phyloP scores from a whole-genome alignment of 2,888 invertebrate species.

The Muschampia staudingeri region DNA sequence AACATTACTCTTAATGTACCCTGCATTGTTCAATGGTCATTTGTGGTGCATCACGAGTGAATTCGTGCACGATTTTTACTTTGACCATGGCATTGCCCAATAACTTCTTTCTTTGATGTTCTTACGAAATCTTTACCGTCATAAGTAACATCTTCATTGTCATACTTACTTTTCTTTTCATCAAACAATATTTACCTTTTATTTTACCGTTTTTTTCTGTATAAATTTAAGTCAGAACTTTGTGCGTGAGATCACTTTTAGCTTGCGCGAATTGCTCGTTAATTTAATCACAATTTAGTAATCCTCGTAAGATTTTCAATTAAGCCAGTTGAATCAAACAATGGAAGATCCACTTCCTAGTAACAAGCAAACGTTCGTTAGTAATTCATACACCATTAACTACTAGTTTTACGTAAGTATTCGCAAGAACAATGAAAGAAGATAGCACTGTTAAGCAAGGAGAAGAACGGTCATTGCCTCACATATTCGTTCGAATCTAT shows the following conservation, averaged over 20 bases:
- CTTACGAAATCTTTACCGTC: constrained; percentile 71
- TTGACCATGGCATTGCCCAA: constrained; percentile 87
- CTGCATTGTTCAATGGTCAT: constrained; percentile 81
- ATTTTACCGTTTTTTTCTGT: not conserved
- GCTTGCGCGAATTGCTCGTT: not conserved
- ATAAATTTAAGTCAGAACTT: not conserved
- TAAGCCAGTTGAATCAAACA: constrained; percentile 76
- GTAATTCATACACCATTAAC: constrained; percentile 87
- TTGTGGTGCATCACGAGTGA: constrained; percentile 84
- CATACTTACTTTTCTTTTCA: not conserved
- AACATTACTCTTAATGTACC: constrained; percentile 83
- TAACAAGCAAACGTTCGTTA: constrained; percentile 80
- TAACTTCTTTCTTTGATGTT: constrained; percentile 78
- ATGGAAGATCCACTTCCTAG: constrained; percentile 84
- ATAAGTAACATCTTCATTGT: constrained; percentile 18
- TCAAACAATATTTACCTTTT: not conserved
- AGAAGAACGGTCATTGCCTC: constrained; percentile 88
- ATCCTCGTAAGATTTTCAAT: constrained; percentile 45
- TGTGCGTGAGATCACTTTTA: constrained; percentile 6
- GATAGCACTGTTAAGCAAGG: constrained; percentile 85
- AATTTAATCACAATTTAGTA: constrained; percentile 8
- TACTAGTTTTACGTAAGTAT: constrained; percentile 84
- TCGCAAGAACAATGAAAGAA: constrained; percentile 84
- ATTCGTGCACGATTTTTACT: constrained; percentile 78
- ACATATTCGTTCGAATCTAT: constrained; percentile 83